A percentile compares a stretch with the other conserved stretches of the same genome.
Evolutionary conservation across 1,140 invertebrate genomes (phyloP).

Genomic region (Polypedilum pembai): DNA sequence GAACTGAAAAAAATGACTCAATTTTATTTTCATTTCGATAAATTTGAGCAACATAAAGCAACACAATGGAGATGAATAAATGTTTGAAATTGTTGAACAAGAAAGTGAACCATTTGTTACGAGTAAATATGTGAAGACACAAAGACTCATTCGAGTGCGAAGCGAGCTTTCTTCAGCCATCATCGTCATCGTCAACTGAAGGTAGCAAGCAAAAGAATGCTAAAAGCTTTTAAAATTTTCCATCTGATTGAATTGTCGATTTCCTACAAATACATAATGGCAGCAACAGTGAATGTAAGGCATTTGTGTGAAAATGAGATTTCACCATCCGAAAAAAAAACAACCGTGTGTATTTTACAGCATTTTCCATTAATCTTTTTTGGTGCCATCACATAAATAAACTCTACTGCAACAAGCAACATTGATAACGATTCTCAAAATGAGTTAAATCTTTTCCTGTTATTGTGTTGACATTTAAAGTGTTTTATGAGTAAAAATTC

Average conservation of each 20-base stretch:
- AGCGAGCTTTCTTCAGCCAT: not conserved
- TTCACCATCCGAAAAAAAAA: not conserved
- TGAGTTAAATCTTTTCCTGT: too few relatives aligned
- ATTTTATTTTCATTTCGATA: too few relatives aligned
- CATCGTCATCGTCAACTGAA: not conserved
- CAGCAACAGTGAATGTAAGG: not conserved
- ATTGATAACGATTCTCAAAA: not conserved
- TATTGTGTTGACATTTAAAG: too few relatives aligned
- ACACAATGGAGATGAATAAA: too few relatives aligned
- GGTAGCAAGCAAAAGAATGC: not conserved
- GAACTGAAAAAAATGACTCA: too few relatives aligned
- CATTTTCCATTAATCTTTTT: slow-evolving; percentile 6
- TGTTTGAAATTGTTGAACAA: too few relatives aligned
- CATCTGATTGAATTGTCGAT: not conserved
- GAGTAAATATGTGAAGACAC: not conserved
- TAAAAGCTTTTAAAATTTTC: not conserved
- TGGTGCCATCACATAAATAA: not conserved
- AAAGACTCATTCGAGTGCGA: not conserved
- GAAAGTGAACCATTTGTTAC: too few relatives aligned
- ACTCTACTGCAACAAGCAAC: not conserved
- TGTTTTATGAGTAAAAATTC: too few relatives aligned
- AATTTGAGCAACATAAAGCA: too few relatives aligned
- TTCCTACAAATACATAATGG: not conserved
- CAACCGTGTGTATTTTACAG: not conserved
- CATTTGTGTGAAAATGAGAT: not conserved